phyloP scores from a whole-genome alignment of 53 echinoderm and acorn worm genomes.

The Stichopus horrens region DNA sequence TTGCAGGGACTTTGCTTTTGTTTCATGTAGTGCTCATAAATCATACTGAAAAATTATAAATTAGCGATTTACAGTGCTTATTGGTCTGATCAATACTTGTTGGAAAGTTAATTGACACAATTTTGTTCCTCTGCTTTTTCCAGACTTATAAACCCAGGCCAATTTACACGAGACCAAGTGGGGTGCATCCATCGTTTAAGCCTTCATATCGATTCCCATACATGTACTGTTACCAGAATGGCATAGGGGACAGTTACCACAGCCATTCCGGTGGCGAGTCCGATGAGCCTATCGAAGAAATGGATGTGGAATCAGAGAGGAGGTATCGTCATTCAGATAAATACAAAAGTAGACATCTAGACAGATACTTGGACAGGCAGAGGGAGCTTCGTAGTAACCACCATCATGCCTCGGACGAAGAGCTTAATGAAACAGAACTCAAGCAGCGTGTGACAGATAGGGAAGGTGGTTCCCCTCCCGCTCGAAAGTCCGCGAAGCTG shows the following conservation, averaged over 20 bases:
- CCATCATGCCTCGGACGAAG: neutral
- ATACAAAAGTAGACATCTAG: constrained; percentile 18
- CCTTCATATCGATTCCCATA: constrained; percentile 36
- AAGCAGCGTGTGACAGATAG: neutral
- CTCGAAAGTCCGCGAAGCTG: neutral
- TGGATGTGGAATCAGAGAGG: constrained; percentile 5
- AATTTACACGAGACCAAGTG: constrained; percentile 25
- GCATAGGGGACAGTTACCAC: neutral
- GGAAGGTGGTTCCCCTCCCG: neutral
- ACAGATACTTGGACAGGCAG: constrained; percentile 14
- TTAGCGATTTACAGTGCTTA: too few species aligned
- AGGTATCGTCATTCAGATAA: neutral
- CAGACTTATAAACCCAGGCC: constrained; percentile 39
- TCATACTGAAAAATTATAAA: too few species aligned
- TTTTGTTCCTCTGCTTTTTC: neutral
- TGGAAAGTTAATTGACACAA: neutral
- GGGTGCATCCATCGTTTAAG: constrained; percentile 28
- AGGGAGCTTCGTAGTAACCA: neutral
- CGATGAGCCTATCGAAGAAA: constrained; percentile 14
- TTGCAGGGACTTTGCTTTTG: too few species aligned
- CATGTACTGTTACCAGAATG: constrained; percentile 17
- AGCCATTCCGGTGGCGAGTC: constrained; percentile 7
- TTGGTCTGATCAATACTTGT: too few species aligned
- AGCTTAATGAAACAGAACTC: neutral
- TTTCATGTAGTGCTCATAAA: too few species aligned